These are phyloP conservation scores for Cheirogaleus medius DNA, from an alignment of 2,113 vertebrate species.

Conservation along the genomic window DNA sequence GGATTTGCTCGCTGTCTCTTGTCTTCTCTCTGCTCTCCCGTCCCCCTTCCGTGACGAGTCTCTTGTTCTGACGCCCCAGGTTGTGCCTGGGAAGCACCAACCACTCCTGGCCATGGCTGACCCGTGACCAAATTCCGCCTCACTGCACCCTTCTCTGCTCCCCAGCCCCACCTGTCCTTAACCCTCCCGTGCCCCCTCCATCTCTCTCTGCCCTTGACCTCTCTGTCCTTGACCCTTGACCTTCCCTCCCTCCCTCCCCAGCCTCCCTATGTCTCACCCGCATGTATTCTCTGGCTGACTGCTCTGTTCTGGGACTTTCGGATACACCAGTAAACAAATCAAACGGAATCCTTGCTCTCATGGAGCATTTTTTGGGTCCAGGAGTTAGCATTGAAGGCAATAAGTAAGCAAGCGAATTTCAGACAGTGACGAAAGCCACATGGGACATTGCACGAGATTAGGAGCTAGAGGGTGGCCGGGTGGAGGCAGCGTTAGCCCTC, in stretches of 20 bases:
- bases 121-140: constrained; percentile 18
- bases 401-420: neutral
- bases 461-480: neutral
- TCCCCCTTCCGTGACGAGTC: neutral
- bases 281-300: neutral
- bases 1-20: neutral
- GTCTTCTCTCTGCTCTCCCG: neutral
- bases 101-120: no score
- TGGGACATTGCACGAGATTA: neutral
- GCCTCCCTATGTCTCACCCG: fast-evolving
- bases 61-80: neutral
- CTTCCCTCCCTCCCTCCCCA: neutral
- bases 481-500: neutral
- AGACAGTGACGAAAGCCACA: neutral
- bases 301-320: neutral
- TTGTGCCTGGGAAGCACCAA: neutral
- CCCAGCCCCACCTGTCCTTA: neutral
- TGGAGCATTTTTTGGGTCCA: neutral
- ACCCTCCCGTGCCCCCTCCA: neutral
- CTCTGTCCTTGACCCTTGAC: neutral
- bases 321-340: neutral
- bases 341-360: neutral
- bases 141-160: neutral
- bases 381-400: neutral
- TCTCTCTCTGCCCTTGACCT: neutral